Evolutionary conservation across 2,797 vertebrate species (phyloP).

Genomic region (Sylvia borin): DNA sequence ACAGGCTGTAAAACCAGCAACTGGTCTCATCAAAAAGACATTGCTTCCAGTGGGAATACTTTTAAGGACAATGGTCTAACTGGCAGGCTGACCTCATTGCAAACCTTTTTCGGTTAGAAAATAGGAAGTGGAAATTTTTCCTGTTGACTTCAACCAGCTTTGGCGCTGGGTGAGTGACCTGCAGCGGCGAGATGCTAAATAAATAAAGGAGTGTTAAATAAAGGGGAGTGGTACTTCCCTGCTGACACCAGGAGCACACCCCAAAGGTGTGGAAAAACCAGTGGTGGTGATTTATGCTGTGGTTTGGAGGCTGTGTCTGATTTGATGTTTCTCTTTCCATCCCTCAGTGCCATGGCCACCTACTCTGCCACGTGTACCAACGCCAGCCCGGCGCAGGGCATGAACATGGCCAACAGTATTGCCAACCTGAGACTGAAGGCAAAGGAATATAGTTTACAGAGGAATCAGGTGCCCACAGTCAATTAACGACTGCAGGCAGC

Average conservation of each 20-base stretch:
- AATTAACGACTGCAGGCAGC: slow-evolving; percentile 82
- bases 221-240: background rate
- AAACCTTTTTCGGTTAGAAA: slow-evolving; percentile 15
- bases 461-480: slow-evolving; percentile 97
- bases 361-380: slow-evolving; percentile 94
- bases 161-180: background rate
- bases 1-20: slow-evolving; percentile 43
- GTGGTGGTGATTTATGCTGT: background rate
- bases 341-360: slow-evolving; percentile 91
- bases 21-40: slow-evolving; percentile 42
- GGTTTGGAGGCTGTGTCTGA: background rate
- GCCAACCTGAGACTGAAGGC: slow-evolving; percentile 99
- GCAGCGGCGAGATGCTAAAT: background rate
- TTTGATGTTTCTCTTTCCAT: slow-evolving; percentile 48
- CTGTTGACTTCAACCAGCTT: background rate
- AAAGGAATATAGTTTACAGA: slow-evolving; percentile 98
- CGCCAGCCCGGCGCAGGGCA: slow-evolving; percentile 90
- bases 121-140: slow-evolving; percentile 34
- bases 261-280: background rate
- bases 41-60: slow-evolving; percentile 17
- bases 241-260: background rate
- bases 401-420: slow-evolving; percentile 99
- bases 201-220: background rate
- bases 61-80: slow-evolving; percentile 17
- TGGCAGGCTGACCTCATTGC: slow-evolving; percentile 14